Evolutionary conservation across 2,888 invertebrate species (phyloP), one percentile per base, ranked within the genome.

Genomic region (Microctonus brassicae): DNA sequence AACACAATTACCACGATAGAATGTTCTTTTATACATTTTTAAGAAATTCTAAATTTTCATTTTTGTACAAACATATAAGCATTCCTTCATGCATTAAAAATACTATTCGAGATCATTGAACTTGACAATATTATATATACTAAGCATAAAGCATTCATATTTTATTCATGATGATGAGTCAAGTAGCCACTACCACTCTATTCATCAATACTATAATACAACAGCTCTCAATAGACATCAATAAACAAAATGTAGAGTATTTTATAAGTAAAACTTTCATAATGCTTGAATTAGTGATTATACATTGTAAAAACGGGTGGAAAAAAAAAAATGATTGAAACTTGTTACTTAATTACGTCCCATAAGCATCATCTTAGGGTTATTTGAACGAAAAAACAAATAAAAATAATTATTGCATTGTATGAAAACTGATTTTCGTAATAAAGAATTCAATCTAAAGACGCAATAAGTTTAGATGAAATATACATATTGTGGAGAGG

Each of bases 21-120:
- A 47, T 72, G 67, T 72, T 72, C 55, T 34, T 67, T 63, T 68
- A 55, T 72, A 67, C 57, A 20, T 69, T 55, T 26, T 20, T 33
- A 42, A 29, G 57, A 70, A 47, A 17, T 47, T 52, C 26, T 60
- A 70, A 65, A 70, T 47, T 58, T 47, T 60, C 47, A 64, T 70
- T 34, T 39, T 17, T 20, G 47, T 17, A n/a, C 2, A 39, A 13
- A 39, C 17, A 47, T 47, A 47, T 4, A 42, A 17, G 47, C 36
- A 24, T 58, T 70, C 65, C 64, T 60, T 63, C 55, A 33, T 57
- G 29, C n/a, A 57, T 64, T 29, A 24, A 24, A 13, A 22, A 33
- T 24, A 29, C 26, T 33, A 39, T 24, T 6, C 6, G 24, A 65
- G 64, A 64, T 62, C 69, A 53, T 69, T 69, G 69, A 39, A 62